Evolutionary conservation across 37 sponge, comb jelly and placozoan species (phyloP).

Genomic region (Lycopodina hypogea): DNA sequence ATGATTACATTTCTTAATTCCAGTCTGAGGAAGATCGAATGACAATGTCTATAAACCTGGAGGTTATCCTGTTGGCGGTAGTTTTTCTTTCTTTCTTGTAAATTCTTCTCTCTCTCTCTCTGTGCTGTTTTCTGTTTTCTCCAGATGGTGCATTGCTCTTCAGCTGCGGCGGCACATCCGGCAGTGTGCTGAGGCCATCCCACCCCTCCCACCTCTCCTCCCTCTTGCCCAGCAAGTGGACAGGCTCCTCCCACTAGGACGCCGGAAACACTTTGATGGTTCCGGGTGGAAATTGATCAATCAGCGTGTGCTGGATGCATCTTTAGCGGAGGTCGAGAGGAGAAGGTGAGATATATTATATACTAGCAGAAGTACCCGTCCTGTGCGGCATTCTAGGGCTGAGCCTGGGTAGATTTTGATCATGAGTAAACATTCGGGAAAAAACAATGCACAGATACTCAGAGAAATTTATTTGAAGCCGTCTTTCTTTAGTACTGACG

Average conservation of each 20-base stretch:
- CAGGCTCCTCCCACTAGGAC: conserved; percentile 19
- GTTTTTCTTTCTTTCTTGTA: too few relatives aligned
- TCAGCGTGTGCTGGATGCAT: conserved; percentile 9
- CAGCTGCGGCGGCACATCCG: conserved; percentile 16
- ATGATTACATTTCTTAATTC: too few relatives aligned
- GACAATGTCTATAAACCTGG: too few relatives aligned
- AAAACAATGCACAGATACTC: too few relatives aligned
- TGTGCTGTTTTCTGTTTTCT: background rate
- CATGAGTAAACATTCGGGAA: too few relatives aligned
- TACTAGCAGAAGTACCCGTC: background rate
- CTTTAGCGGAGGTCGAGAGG: conserved; percentile 1
- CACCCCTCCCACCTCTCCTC: conserved; percentile 38
- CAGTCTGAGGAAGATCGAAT: too few relatives aligned
- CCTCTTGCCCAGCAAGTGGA: conserved; percentile 33
- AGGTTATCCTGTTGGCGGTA: too few relatives aligned
- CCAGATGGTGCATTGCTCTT: conserved; percentile 17
- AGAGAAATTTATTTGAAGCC: too few relatives aligned
- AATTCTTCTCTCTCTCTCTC: too few relatives aligned
- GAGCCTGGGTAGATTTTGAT: too few relatives aligned
- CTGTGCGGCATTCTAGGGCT: too few relatives aligned
- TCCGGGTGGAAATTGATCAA: background rate
- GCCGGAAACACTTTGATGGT: background rate
- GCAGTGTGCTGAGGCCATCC: conserved; percentile 27
- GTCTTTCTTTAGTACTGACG: too few relatives aligned
- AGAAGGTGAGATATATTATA: conserved; percentile 13